Percentiles rank a stretch among this genome's conserved stretches.
Conservation (phyloP, 2,888 invertebrate genomes). For the Sepiola atlantica region DNA sequence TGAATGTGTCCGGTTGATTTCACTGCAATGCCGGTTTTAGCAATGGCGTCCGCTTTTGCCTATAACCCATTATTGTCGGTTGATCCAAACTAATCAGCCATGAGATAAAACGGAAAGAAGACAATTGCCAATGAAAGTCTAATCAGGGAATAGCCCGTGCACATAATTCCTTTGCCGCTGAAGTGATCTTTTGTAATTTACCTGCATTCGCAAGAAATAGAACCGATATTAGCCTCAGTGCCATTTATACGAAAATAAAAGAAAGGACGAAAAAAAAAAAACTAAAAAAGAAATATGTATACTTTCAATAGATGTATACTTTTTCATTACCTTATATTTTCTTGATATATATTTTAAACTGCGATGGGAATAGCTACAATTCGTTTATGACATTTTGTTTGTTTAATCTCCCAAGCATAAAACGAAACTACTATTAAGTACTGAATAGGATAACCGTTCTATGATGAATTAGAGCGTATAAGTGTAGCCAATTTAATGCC, state of each 20-base stretch:
- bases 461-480: too few species aligned
- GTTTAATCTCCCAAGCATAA: too few species aligned
- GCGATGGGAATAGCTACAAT: too few species aligned
- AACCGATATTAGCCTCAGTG: neutral
- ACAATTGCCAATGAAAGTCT: neutral
- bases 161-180: neutral
- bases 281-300: too few species aligned
- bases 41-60: neutral
- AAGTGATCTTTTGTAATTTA: conserved; percentile 8
- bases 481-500: too few species aligned
- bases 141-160: neutral
- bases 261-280: too few species aligned
- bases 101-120: neutral
- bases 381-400: too few species aligned
- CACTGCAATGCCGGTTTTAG: neutral
- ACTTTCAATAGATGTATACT: too few species aligned
- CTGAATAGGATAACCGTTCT: too few species aligned
- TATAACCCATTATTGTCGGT: neutral
- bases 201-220: neutral
- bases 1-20: neutral
- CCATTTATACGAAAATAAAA: neutral
- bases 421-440: too few species aligned
- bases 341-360: too few species aligned
- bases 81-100: neutral
- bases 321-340: too few species aligned